Percentiles rank a stretch among this genome's conserved stretches.
phyloP scores from a whole-genome alignment of 2,113 vertebrate genomes.

The Oryzias celebensis region DNA sequence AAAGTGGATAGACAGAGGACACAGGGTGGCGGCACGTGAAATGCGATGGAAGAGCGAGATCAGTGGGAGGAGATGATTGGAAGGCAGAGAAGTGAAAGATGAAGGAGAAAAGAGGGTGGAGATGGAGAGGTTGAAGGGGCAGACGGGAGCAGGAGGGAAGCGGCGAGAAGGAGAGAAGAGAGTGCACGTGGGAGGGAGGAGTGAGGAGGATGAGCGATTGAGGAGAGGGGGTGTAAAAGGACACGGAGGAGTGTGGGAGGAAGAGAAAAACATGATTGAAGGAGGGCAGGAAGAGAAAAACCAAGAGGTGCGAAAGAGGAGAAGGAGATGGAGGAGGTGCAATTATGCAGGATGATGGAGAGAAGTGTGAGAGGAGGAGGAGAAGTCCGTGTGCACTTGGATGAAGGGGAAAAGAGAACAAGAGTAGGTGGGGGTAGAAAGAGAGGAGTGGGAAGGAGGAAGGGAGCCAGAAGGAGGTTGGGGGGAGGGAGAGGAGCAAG shows the following conservation, averaged over 20 bases:
- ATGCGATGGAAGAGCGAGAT: conserved; percentile 42
- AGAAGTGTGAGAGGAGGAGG: neutral
- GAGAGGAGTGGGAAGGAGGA: conserved; percentile 7
- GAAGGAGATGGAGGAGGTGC: neutral
- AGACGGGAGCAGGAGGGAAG: conserved; percentile 24
- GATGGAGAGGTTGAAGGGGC: conserved; percentile 19
- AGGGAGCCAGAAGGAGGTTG: conserved; percentile 42
- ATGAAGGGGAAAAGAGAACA: neutral
- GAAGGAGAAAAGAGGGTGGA: conserved; percentile 40
- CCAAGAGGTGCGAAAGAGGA: conserved; percentile 8
- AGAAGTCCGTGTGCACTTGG: neutral
- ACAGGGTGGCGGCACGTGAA: conserved; percentile 47
- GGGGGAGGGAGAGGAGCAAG: conserved; percentile 45
- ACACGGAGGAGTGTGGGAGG: conserved; percentile 44
- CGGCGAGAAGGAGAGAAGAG: conserved; percentile 21
- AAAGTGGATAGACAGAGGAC: conserved; percentile 33
- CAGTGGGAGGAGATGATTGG: conserved; percentile 61
- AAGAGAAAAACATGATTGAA: conserved; percentile 48
- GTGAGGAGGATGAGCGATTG: conserved; percentile 51
- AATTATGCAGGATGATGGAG: neutral
- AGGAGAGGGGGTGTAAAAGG: conserved; percentile 52
- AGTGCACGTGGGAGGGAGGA: conserved; percentile 42
- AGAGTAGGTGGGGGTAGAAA: conserved; percentile 1
- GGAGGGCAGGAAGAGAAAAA: conserved; percentile 53
- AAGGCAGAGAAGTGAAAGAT: conserved; percentile 35